phyloP scores from a whole-genome alignment of 2,797 vertebrate genomes.

The Parambassis ranga region DNA sequence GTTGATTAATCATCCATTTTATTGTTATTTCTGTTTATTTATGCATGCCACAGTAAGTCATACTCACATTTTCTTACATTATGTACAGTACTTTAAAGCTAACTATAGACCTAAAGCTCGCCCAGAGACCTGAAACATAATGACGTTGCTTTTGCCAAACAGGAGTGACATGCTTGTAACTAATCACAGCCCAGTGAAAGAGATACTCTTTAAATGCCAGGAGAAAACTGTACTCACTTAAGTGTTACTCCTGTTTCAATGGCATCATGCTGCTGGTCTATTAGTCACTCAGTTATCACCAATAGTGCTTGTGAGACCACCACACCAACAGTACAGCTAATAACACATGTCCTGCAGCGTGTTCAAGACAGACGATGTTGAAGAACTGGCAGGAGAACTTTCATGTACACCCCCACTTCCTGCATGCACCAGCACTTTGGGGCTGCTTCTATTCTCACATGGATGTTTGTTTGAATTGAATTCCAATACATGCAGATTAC shows the following conservation, averaged over 20 bases:
- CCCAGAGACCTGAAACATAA: not conserved
- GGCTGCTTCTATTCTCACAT: slow-evolving; percentile 17
- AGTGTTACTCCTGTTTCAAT: slow-evolving; percentile 20
- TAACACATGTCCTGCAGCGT: slow-evolving; percentile 7
- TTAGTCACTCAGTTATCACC: slow-evolving; percentile 26
- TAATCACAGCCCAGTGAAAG: not conserved
- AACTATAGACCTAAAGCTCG: not conserved
- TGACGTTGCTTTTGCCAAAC: not conserved
- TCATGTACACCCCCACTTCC: no score
- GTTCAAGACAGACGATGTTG: not conserved
- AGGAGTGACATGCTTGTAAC: not conserved
- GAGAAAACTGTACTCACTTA: slow-evolving; percentile 29
- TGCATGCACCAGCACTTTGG: no score
- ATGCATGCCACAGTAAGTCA: not conserved
- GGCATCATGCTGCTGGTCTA: not conserved
- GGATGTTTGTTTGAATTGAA: slow-evolving; percentile 14
- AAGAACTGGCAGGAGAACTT: not conserved
- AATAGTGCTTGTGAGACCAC: not conserved
- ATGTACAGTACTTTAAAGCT: not conserved
- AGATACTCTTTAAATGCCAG: not conserved
- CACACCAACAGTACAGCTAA: not conserved
- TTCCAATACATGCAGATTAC: slow-evolving; percentile 15
- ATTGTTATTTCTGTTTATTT: not conserved
- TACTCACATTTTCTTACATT: not conserved
- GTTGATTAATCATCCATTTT: no score